phyloP scores from a whole-genome alignment of 2,113 vertebrate genomes.

The Proteles cristata region DNA sequence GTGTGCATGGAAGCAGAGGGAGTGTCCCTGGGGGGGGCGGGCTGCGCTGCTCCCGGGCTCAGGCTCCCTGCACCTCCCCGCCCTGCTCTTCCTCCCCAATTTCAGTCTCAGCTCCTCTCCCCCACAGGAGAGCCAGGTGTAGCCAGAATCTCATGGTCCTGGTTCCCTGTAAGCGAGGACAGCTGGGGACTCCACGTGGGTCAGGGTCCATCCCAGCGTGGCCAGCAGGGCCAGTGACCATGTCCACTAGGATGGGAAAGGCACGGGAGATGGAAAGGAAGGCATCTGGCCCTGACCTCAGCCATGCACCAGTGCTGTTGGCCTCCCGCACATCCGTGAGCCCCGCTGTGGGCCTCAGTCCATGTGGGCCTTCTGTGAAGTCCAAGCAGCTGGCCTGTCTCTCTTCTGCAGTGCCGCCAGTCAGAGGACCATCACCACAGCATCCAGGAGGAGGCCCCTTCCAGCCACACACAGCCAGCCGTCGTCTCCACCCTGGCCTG shows the following conservation, averaged over 20 bases:
- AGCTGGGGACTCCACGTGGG: background rate
- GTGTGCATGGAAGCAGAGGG: too few relatives aligned
- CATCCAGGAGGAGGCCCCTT: rapidly evolving
- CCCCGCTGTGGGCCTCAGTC: background rate
- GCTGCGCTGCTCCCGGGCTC: too few relatives aligned
- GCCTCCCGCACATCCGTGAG: rapidly evolving
- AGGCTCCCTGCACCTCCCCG: background rate
- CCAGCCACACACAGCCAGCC: background rate
- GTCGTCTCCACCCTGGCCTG: background rate
- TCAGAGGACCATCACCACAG: background rate
- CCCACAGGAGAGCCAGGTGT: background rate
- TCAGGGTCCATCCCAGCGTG: background rate
- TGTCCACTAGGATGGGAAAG: background rate
- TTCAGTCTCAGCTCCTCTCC: background rate
- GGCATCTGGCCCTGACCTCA: background rate
- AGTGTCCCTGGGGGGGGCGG: too few relatives aligned
- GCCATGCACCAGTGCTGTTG: rapidly evolving
- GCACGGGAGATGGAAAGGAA: background rate
- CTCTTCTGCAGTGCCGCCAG: background rate
- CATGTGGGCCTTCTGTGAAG: background rate
- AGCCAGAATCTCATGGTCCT: background rate
- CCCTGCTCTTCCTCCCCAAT: background rate
- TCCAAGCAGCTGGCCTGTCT: background rate
- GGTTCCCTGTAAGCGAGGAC: background rate
- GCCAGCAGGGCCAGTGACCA: background rate